These are phyloP conservation scores for Xiphorhynchus elegans DNA, from an alignment of 2,113 vertebrate genomes.

Conservation along the genomic window DNA sequence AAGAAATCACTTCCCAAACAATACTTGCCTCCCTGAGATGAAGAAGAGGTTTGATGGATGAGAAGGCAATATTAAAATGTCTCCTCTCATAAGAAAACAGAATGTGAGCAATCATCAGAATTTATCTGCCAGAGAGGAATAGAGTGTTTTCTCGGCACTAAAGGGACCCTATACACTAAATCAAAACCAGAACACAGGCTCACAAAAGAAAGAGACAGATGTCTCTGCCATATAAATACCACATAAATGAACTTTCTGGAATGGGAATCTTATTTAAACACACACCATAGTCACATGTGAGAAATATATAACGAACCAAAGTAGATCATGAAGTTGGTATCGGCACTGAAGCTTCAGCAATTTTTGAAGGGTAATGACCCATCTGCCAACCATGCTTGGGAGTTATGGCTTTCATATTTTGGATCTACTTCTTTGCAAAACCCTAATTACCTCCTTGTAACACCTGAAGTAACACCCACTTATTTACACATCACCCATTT, in stretches of 20 bases:
- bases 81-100: constrained; percentile 65
- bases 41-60: constrained; percentile 66
- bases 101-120: constrained; percentile 71
- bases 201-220: constrained; percentile 29
- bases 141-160: constrained; percentile 60
- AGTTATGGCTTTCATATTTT: not conserved
- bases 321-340: not conserved
- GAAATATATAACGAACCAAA: constrained; percentile 15
- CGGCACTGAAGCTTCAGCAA: not conserved
- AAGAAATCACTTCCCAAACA: constrained; percentile 59
- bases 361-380: not conserved
- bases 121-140: constrained; percentile 64
- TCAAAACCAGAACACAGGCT: constrained; percentile 45
- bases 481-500: not conserved
- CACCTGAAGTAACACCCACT: not conserved
- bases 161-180: constrained; percentile 47
- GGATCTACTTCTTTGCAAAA: not conserved
- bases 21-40: constrained; percentile 36
- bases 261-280: not conserved
- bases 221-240: constrained; percentile 23
- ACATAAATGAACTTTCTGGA: constrained; percentile 53
- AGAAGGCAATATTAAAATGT: constrained; percentile 68
- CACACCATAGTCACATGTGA: constrained; percentile 6
- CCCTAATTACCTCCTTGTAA: not conserved
- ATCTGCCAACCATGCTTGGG: not conserved